Percentiles rank a stretch among this genome's conserved stretches.
These are phyloP conservation scores for Drosophila guanche DNA, from an alignment of 1,140 invertebrate genomes.

Conservation along the genomic window DNA sequence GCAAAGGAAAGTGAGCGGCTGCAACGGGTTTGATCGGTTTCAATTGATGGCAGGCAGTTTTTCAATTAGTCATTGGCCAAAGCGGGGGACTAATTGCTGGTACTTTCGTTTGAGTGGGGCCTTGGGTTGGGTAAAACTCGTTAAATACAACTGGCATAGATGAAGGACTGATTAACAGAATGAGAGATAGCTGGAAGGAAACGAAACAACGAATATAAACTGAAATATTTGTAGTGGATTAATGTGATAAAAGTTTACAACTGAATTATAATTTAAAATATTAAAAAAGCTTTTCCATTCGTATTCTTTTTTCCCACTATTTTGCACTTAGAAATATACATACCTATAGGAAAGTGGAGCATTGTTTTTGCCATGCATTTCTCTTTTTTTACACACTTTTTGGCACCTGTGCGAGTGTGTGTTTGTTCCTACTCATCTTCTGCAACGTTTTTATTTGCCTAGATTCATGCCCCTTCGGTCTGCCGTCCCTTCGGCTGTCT, in stretches of 20 bases:
- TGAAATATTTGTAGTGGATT: too few species aligned
- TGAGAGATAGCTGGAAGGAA: too few species aligned
- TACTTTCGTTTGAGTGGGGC: slow-evolving; percentile 16
- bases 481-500: slow-evolving; percentile 1
- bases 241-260: too few species aligned
- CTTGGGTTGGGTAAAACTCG: neutral
- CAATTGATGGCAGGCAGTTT: slow-evolving; percentile 70
- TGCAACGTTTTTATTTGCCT: slow-evolving; percentile 51
- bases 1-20: slow-evolving; percentile 4
- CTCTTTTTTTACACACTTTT: slow-evolving; percentile 68
- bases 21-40: slow-evolving; percentile 44
- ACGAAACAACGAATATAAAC: too few species aligned
- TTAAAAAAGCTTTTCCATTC: neutral
- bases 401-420: slow-evolving; percentile 60
- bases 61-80: slow-evolving; percentile 64
- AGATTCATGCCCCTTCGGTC: slow-evolving; percentile 1
- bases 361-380: slow-evolving; percentile 54
- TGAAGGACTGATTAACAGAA: too few species aligned
- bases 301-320: neutral
- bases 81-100: slow-evolving; percentile 6
- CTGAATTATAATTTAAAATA: too few species aligned
- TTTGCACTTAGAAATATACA: slow-evolving; percentile 8
- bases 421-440: slow-evolving; percentile 20
- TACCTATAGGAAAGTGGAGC: slow-evolving; percentile 25
- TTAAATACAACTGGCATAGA: slow-evolving; percentile 1